A percentile compares a stretch with the other conserved stretches of the same genome.
These are phyloP conservation scores for Nylanderia fulva DNA, from an alignment of 1,140 invertebrate species.

Conservation along the genomic window DNA sequence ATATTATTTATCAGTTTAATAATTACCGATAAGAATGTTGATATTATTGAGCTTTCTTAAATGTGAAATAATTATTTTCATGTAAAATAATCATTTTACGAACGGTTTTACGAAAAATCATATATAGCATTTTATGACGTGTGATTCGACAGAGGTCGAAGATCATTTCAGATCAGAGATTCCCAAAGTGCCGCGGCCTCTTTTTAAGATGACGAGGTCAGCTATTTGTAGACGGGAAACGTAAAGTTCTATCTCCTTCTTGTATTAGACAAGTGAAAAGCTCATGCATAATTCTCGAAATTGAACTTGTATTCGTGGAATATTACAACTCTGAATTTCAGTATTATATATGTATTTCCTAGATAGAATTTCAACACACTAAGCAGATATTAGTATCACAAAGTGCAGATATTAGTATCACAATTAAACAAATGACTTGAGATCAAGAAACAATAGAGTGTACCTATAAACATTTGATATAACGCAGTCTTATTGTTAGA, in stretches of 20 bases:
- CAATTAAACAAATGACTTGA: constrained; percentile 1
- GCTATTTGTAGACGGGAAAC: constrained; percentile 34
- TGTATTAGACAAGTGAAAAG: constrained; percentile 13
- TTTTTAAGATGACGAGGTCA: constrained; percentile 38
- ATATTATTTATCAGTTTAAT: neutral
- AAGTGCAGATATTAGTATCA: constrained; percentile 33
- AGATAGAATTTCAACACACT: constrained; percentile 10
- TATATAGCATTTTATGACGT: neutral
- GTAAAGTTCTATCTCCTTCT: constrained; percentile 11
- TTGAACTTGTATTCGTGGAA: constrained; percentile 20
- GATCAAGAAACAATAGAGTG: constrained; percentile 28
- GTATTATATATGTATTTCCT: constrained; percentile 8
- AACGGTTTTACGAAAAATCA: neutral
- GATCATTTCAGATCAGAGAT: neutral
- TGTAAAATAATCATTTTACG: neutral
- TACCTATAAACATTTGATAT: constrained; percentile 7
- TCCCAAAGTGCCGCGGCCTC: neutral
- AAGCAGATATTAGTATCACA: constrained; percentile 33
- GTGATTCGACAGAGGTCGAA: constrained; percentile 8
- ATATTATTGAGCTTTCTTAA: neutral
- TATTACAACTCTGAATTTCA: constrained; percentile 16
- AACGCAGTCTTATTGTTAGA: neutral
- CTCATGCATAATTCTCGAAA: constrained; percentile 34
- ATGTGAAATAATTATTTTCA: neutral
- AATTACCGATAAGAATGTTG: neutral